Evolutionary conservation across 2,797 vertebrate genomes (phyloP).

Genomic region (Tauraco hartlaubi): DNA sequence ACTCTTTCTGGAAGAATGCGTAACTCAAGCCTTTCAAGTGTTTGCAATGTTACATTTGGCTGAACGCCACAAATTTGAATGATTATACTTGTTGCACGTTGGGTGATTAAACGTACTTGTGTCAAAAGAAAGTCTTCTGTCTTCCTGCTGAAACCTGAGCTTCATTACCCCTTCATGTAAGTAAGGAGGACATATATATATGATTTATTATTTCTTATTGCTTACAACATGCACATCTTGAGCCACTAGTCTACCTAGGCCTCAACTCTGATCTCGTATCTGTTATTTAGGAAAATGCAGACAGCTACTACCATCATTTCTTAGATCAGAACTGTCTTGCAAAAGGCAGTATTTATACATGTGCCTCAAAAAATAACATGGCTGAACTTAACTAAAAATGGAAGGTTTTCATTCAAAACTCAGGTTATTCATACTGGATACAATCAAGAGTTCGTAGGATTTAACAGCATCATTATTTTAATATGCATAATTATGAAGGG

Average conservation of each 20-base stretch:
- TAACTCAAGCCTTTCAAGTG: constrained; percentile 35
- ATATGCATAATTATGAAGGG: background rate
- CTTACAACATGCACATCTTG: background rate
- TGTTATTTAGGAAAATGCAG: background rate
- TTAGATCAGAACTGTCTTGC: background rate
- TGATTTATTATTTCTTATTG: background rate
- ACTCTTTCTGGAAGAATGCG: constrained; percentile 28
- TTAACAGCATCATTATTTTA: background rate
- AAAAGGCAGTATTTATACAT: background rate
- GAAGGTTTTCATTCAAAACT: background rate
- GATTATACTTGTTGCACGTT: background rate
- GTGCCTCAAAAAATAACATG: background rate
- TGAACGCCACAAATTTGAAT: constrained; percentile 32
- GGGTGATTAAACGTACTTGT: background rate
- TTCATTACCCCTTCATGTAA: background rate
- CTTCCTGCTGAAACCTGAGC: background rate
- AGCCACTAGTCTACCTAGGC: background rate
- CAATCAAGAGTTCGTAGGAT: background rate
- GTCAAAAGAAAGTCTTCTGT: constrained; percentile 22
- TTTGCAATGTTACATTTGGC: constrained; percentile 32
- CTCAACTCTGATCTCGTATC: background rate
- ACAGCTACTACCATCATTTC: background rate
- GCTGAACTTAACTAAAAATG: background rate
- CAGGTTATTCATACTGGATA: background rate
- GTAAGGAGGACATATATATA: background rate